phyloP scores from a whole-genome alignment of 2,113 vertebrate species.

The Tricholaema leucomelas region DNA sequence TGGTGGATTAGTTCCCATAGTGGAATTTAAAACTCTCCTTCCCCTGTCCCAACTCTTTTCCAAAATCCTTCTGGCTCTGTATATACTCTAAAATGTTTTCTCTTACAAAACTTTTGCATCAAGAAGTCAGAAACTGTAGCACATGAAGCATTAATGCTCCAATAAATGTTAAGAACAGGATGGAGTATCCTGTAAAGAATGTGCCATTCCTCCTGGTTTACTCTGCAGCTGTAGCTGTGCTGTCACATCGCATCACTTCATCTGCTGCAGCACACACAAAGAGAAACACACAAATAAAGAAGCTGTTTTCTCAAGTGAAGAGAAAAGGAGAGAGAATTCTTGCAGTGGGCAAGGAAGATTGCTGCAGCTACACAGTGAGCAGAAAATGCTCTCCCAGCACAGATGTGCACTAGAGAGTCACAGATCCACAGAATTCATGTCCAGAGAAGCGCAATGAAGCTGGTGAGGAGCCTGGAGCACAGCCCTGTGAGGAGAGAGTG shows the following conservation, averaged over 20 bases:
- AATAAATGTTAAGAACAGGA: neutral
- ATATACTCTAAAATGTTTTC: neutral
- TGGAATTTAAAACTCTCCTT: neutral
- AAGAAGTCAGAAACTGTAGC: neutral
- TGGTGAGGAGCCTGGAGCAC: too few species aligned
- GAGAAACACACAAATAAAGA: neutral
- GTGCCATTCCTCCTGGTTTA: neutral
- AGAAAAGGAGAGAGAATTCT: neutral
- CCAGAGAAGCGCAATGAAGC: too few species aligned
- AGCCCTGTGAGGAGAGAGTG: too few species aligned
- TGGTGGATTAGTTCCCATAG: neutral
- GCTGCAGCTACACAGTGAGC: neutral
- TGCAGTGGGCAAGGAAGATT: neutral
- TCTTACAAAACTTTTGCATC: neutral
- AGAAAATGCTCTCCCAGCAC: neutral
- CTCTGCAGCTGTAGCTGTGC: neutral
- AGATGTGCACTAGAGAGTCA: neutral
- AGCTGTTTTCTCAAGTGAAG: neutral
- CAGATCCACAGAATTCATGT: too few species aligned
- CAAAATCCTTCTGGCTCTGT: neutral
- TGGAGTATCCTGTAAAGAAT: neutral
- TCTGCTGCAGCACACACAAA: rapidly evolving
- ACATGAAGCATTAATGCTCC: neutral
- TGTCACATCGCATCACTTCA: neutral
- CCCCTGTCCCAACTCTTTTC: neutral